Evolutionary conservation across 2,113 vertebrate genomes (phyloP), one percentile per base, ranked within the genome.

Genomic region (Hydropotes inermis): DNA sequence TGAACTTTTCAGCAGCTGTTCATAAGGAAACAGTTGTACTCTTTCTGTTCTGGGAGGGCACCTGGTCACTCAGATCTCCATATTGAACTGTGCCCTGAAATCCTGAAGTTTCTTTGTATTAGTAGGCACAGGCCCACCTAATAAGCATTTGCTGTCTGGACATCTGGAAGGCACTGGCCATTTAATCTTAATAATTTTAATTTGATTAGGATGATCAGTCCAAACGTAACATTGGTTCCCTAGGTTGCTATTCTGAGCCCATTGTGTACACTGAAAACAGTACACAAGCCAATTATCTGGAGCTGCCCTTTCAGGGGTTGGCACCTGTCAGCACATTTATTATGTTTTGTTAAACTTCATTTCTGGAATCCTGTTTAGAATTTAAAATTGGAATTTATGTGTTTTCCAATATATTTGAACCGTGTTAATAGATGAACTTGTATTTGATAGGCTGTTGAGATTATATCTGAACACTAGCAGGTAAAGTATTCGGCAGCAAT

Each of bases 371-470:
- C 84, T 97, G 30, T 39, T 83, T 88, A 82, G 67, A 95, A 89
- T 92, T 93, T 92, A 61, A 95, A 61, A 64, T n/a, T 70, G 58
- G n/a, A 86, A 82, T 90, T 19, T 93, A 19, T 91, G 7, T 89
- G 36, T 94, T 78, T 90, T 84, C 58, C 83, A 58, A 6, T 67
- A 36, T 67, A 95, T 52, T 45, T 67, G 47, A 92, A 39, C 45
- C 70, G 21, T 57, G 78, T 79, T 88, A 88, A 13, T 79, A 58
- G 64, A 57, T 90, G 36, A 94, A 39, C 28, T 86, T 93, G 25
- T 89, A 70, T 87, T 95, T 74, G 81, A 23, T 91, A 67, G n/a
- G 58, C 43, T 74, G 0, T 89, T 74, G 33, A 87, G 52, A 76
- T 84, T 84, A 5, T 82, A 52, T 55, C 28, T 79, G 54, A 89